Evolutionary conservation across 2,113 vertebrate species (phyloP), one percentile per base, ranked within the genome.

Genomic region (Sander vitreus): DNA sequence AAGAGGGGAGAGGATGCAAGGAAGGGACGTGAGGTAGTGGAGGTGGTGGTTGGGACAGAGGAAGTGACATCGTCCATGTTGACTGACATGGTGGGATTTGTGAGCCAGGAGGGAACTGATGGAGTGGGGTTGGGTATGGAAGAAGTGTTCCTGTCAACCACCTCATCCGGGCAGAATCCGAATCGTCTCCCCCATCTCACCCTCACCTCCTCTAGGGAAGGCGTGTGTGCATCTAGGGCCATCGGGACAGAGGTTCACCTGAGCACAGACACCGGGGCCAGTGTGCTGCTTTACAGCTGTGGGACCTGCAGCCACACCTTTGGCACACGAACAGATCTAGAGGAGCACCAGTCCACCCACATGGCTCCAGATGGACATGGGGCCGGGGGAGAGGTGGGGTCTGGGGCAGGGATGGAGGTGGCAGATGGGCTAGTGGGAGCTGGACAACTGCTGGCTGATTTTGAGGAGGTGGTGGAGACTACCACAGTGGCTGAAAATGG

Each of bases 391-490:
- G 93, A 78, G 57, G 83, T 73, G 0, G 86, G 69, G 19, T 57
- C 88, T 0, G 94, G 89, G 6, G 70, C 74, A 10, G 91, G 84
- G 21, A 93, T 94, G 68, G 91, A 93, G 73, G 93, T 92, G 18
- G 93, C 85, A 3, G 94, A 94, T n/a, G 92, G 93, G 13, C 90
- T 95, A 39, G 93, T 95, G 36, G 95, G 94, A 67, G 92, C 94
- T 16, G 93, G 95, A 25, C 95, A 95, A 80, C 88, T 96, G 70
- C 85, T 96, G 83, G 94, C 95, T 9, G 95, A 95, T 82, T 96
- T 96, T 76, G 95, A 96, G 82, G 95, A 96, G 81, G 95, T 96
- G 68, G 95, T 96, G 71, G 95, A 96, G 87, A 96, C 95, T 3
- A 96, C 95, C 2, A 89, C 94, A 1, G 94, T 88, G 87, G 73